These are phyloP conservation scores for Aegithalos caudatus DNA, from an alignment of 2,113 vertebrate genomes.

Conservation along the genomic window DNA sequence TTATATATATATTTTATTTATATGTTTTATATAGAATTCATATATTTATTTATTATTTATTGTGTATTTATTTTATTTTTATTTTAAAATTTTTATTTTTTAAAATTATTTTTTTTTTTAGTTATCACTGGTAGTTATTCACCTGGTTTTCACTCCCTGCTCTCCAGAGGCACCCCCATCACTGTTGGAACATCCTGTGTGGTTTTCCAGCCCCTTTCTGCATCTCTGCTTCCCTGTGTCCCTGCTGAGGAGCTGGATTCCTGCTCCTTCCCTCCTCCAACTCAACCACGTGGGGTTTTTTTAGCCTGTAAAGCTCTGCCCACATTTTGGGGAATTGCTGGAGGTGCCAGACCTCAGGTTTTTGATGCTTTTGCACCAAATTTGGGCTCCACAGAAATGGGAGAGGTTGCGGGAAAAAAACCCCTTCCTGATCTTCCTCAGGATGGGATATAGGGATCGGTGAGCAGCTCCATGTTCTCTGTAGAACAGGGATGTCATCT, in stretches of 20 bases:
- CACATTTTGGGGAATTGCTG: accelerated
- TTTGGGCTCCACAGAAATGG: accelerated
- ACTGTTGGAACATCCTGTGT: not conserved
- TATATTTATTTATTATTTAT: too few species aligned
- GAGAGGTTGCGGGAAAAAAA: not conserved
- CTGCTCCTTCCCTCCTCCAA: not conserved
- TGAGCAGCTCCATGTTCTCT: accelerated
- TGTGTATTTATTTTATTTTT: too few species aligned
- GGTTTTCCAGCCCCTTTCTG: not conserved
- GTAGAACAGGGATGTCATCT: not conserved
- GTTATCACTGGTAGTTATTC: too few species aligned
- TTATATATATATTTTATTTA: too few species aligned
- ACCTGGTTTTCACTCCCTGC: not conserved
- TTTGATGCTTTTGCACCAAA: accelerated
- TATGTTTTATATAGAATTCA: too few species aligned
- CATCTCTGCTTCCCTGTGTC: not conserved
- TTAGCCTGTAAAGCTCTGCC: not conserved
- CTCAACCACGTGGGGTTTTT: not conserved
- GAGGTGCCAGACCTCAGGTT: not conserved
- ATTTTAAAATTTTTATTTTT: too few species aligned
- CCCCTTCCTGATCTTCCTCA: not conserved
- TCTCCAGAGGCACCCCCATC: not conserved
- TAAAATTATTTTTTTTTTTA: too few species aligned
- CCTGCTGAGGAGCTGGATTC: not conserved
- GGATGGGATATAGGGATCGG: too few species aligned